A percentile compares a stretch with the other conserved stretches of the same genome.
These are phyloP conservation scores for Belgica antarctica DNA, from an alignment of 2,888 invertebrate genomes.

Conservation along the genomic window DNA sequence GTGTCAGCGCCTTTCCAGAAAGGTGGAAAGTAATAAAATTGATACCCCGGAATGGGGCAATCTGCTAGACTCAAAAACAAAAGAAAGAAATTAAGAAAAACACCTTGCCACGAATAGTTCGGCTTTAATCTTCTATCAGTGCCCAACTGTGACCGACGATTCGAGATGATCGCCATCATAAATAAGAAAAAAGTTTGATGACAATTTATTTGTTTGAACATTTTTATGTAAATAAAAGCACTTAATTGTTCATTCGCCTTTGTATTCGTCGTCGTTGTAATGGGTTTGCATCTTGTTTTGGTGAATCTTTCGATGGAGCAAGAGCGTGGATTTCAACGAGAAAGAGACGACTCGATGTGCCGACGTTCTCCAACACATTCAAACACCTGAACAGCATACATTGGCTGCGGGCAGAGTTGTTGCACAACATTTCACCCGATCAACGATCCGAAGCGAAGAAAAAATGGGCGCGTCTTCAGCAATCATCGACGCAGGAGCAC, in stretches of 20 bases:
- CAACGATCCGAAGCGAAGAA: conserved; percentile 38
- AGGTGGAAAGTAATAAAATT: not conserved
- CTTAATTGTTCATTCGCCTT: conserved; percentile 27
- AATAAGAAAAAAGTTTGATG: not conserved
- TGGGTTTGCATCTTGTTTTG: conserved; percentile 15
- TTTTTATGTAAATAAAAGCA: conserved; percentile 40
- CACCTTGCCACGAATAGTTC: not conserved
- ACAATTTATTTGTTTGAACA: conserved; percentile 40
- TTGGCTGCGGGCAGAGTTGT: conserved; percentile 35
- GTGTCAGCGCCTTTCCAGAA: conserved; percentile 22
- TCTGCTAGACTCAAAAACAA: not conserved
- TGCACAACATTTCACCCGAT: conserved; percentile 27
- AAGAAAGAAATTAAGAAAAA: not conserved
- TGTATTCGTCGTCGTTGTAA: not conserved
- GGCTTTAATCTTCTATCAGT: not conserved
- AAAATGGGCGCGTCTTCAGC: conserved; percentile 37
- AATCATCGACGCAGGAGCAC: not conserved
- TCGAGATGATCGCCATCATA: not conserved
- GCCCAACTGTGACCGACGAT: not conserved
- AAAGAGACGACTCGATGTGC: not conserved
- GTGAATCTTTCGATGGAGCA: conserved; percentile 9
- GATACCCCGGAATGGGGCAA: not conserved
- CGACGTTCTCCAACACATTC: not conserved
- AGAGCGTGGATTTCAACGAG: not conserved
- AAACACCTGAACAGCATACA: conserved; percentile 7